Evolutionary conservation across 2,797 vertebrate genomes (phyloP), one percentile per base, ranked within the genome.

Genomic region (Jordanella pulchra): DNA sequence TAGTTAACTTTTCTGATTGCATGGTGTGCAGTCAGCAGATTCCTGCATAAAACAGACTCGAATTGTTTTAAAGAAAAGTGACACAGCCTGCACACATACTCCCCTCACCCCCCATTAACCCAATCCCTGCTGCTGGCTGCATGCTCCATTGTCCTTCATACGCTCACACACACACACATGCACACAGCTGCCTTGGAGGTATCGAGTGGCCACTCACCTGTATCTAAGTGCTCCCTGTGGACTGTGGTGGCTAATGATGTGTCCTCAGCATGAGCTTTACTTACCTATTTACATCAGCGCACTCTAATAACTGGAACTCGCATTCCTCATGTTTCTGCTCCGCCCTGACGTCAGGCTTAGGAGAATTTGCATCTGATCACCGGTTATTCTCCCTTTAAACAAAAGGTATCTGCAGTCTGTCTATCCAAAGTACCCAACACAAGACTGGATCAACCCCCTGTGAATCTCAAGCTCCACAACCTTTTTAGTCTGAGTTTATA

Each of bases 191-290:
- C 90, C 89, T 90, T 76, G 77, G 70, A 86, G 88, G 84, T 88
- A 88, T 88, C 55, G 73, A 85, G 79, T 89, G 90, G 76, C 89
- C 90, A 86, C 85, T 93, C 93, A 93, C 92, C 91, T 93, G 92
- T 88, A 91, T 90, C 90, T 89, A 90, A 92, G 83, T 79, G 73
- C 80, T 90, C 93, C 90, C 88, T 4, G 84, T 84, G 91, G 92
- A 86, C 77, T 64, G 73, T 48, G 70, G 73, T 78, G 79, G 85
- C 91, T 93, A 95, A 95, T 91, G 94, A 93, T 89, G 91, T 91
- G 89, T 92, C 89, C 92, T 88, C 90, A 85, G 91, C 89, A 84
- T 93, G 92, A 94, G 89, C 92, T 87, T 93, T 93, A 91, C 89
- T 93, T 93, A 94, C 90, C 93, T 93, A 87, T 92, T 94, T 91